Evolutionary conservation across 1,140 invertebrate genomes (phyloP).

Genomic region (Ceratina calcarata): DNA sequence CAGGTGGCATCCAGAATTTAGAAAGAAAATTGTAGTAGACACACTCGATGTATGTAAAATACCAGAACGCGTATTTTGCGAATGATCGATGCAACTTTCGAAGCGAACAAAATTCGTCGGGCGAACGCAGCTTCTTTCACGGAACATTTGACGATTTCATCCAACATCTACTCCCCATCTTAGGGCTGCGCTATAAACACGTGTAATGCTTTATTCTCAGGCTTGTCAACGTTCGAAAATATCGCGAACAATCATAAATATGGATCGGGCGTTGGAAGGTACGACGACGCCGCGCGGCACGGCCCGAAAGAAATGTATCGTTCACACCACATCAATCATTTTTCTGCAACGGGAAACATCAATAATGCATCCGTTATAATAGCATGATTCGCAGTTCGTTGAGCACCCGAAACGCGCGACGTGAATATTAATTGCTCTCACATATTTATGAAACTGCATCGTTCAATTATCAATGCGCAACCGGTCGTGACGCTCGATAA

Average conservation of each 20-base stretch:
- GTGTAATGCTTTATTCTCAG: neutral
- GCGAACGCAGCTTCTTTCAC: constrained; percentile 34
- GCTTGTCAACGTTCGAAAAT: constrained; percentile 36
- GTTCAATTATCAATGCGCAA: constrained; percentile 14
- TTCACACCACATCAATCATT: constrained; percentile 47
- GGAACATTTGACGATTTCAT: constrained; percentile 44
- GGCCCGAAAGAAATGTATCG: constrained; percentile 36
- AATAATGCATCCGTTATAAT: constrained; percentile 18
- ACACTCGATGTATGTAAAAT: too few relatives aligned
- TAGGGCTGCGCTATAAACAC: constrained; percentile 13
- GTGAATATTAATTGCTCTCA: constrained; percentile 27
- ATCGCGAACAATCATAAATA: constrained; percentile 46
- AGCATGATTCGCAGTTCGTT: constrained; percentile 19
- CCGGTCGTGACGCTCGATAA: neutral
- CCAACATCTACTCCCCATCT: constrained; percentile 3
- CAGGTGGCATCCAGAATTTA: too few relatives aligned
- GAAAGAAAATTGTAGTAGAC: too few relatives aligned
- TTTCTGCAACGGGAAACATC: constrained; percentile 16
- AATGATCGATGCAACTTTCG: constrained; percentile 15
- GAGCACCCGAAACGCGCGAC: neutral
- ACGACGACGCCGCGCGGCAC: neutral
- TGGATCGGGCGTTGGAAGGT: constrained; percentile 24
- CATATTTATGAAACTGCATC: constrained; percentile 14
- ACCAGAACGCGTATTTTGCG: neutral
- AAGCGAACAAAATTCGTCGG: neutral